These are phyloP conservation scores for Glaucopsyche alexis DNA, from an alignment of 2,888 invertebrate genomes.

Conservation along the genomic window DNA sequence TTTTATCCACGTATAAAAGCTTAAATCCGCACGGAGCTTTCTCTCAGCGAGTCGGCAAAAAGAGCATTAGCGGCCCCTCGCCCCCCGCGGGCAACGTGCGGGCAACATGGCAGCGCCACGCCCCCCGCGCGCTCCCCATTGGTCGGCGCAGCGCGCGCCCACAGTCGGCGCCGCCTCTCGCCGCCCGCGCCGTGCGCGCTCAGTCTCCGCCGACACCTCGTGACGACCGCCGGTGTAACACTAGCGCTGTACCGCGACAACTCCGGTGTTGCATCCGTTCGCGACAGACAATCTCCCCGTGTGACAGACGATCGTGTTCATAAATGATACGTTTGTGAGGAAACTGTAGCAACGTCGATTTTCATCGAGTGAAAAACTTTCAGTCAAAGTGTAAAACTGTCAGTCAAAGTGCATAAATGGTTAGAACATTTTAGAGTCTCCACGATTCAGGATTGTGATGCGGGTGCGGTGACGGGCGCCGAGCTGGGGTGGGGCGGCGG, in stretches of 20 bases:
- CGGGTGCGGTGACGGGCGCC: constrained; percentile 52
- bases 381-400: constrained; percentile 29
- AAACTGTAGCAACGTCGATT: too few relatives aligned
- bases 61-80: constrained; percentile 60
- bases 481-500: constrained; percentile 59
- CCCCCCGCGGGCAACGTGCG: constrained; percentile 44
- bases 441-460: constrained; percentile 46
- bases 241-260: constrained; percentile 27
- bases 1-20: constrained; percentile 80
- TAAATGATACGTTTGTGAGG: too few relatives aligned
- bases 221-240: constrained; percentile 38
- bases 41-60: constrained; percentile 73
- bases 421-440: constrained; percentile 30
- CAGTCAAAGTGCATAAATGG: constrained; percentile 32
- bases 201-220: constrained; percentile 55
- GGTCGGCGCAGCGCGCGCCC: constrained; percentile 52
- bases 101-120: constrained; percentile 72
- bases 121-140: constrained; percentile 51
- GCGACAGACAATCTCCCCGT: constrained; percentile 36
- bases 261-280: not conserved
- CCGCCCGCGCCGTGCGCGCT: constrained; percentile 47
- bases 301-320: not conserved
- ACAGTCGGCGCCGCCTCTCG: constrained; percentile 69
- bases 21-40: constrained; percentile 79
- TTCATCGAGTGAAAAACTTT: constrained; percentile 35